These are phyloP conservation scores for Achroia grisella DNA, from an alignment of 1,140 invertebrate genomes.

Conservation along the genomic window DNA sequence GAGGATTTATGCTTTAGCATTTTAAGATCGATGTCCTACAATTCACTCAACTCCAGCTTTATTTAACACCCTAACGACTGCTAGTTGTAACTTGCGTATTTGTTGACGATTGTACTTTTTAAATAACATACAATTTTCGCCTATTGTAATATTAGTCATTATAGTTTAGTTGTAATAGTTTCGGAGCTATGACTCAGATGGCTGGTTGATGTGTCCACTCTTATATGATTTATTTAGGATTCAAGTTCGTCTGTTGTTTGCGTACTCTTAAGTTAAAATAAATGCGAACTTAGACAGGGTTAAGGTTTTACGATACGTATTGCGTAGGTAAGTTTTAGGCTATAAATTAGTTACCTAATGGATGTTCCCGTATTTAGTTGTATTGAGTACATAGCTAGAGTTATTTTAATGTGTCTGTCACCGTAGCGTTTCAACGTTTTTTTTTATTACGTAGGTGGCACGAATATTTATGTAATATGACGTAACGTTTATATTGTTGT, in stretches of 20 bases:
- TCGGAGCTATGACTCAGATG: conserved; percentile 42
- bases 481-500: neutral
- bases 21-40: neutral
- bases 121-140: conserved; percentile 3
- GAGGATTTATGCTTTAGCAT: neutral
- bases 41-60: too few species aligned
- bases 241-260: conserved; percentile 23
- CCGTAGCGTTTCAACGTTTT: neutral
- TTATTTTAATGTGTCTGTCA: neutral
- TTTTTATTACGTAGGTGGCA: neutral
- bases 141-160: conserved; percentile 25
- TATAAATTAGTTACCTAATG: conserved; percentile 12
- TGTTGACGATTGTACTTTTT: neutral
- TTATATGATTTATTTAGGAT: conserved; percentile 43
- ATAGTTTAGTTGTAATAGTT: conserved; percentile 26
- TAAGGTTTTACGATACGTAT: conserved; percentile 11
- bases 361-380: conserved; percentile 3
- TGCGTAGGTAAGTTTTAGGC: conserved; percentile 4
- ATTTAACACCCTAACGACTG: neutral
- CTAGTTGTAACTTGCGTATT: neutral
- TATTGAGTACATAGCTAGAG: neutral
- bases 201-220: conserved; percentile 67
- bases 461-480: neutral
- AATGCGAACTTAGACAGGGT: conserved; percentile 1
- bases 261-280: conserved; percentile 15